A percentile compares a stretch with the other conserved stretches of the same genome.
These are phyloP conservation scores for Zapus hudsonius DNA, from an alignment of 2,113 vertebrate genomes.

Conservation along the genomic window DNA sequence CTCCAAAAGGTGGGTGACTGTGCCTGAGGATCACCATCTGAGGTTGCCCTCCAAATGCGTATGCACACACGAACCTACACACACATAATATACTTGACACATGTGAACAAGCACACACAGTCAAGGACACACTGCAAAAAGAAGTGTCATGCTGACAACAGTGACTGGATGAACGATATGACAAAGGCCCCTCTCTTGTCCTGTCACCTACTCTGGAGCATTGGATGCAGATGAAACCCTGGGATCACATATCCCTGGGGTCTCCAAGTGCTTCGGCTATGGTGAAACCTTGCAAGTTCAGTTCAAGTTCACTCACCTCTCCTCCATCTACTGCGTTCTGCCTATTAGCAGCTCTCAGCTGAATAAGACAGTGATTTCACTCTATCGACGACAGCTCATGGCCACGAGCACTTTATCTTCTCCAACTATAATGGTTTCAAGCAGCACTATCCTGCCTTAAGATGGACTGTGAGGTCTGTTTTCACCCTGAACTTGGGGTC, in stretches of 20 bases:
- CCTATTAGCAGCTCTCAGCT: constrained; percentile 5
- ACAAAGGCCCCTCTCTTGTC: background rate
- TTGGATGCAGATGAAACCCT: background rate
- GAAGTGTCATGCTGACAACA: background rate
- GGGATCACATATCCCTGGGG: background rate
- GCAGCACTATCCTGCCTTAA: background rate
- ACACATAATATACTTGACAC: too few species aligned
- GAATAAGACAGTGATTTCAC: background rate
- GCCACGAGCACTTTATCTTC: background rate
- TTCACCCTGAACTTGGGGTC: background rate
- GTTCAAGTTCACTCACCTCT: background rate
- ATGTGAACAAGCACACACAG: too few species aligned
- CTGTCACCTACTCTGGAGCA: background rate
- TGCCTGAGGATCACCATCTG: too few species aligned
- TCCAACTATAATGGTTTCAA: background rate
- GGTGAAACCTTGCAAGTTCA: background rate
- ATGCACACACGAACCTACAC: too few species aligned
- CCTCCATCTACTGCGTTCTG: background rate
- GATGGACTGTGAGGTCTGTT: background rate
- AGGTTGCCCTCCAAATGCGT: too few species aligned
- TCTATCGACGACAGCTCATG: background rate
- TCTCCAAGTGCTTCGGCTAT: background rate
- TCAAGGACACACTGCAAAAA: too few species aligned
- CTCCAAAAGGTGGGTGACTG: too few species aligned
- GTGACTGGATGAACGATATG: background rate